Percentiles rank a stretch among this genome's conserved stretches.
Evolutionary conservation across 2,888 invertebrate genomes (phyloP).

Genomic region (Troglohyphantes excavatus): DNA sequence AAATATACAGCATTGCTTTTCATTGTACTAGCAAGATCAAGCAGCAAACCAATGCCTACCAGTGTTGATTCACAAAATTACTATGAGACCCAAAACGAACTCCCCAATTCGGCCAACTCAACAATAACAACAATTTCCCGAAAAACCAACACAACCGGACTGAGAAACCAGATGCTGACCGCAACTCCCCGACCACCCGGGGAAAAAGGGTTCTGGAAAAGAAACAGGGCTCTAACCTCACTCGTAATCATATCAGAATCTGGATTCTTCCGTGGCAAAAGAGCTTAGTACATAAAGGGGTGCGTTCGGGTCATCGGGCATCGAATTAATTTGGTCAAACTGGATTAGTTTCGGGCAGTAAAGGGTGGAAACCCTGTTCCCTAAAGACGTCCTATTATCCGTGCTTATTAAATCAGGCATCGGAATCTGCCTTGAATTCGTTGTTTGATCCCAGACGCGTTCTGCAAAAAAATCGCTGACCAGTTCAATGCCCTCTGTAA

Average conservation of each 20-base stretch:
- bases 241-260: conserved; percentile 47
- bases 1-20: too few species aligned
- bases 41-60: too few species aligned
- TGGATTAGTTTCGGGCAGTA: conserved; percentile 66
- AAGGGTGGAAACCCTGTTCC: conserved; percentile 45
- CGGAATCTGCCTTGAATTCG: conserved; percentile 12
- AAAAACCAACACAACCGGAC: not conserved
- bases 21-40: too few species aligned
- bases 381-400: conserved; percentile 44
- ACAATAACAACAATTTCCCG: not conserved
- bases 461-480: conserved; percentile 16
- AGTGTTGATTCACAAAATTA: too few species aligned
- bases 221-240: conserved; percentile 22
- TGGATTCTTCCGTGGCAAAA: conserved; percentile 23
- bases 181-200: not conserved
- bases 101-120: not conserved
- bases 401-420: conserved; percentile 63
- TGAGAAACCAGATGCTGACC: conserved; percentile 14
- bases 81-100: too few species aligned
- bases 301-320: conserved; percentile 58
- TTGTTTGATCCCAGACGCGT: not conserved
- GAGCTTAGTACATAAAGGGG: conserved; percentile 75
- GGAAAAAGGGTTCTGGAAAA: not conserved
- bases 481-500: too few species aligned
- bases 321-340: conserved; percentile 73